A percentile compares a stretch with the other conserved stretches of the same genome.
Conservation (phyloP, 1,140 invertebrate species). For the Sycophaga agraensis region DNA sequence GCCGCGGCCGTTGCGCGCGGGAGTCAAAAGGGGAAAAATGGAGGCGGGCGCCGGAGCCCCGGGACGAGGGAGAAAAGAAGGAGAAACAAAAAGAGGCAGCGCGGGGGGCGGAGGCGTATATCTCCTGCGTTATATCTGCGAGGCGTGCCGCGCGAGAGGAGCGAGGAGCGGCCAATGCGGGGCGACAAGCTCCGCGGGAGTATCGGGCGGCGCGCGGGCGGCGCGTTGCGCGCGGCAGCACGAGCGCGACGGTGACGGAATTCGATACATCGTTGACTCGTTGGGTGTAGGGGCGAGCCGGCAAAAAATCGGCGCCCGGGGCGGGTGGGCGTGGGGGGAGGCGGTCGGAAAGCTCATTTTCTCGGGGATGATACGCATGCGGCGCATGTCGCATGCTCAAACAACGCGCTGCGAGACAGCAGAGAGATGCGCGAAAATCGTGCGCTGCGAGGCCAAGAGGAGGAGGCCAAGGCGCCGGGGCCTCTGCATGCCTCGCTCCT, state of each 20-base stretch:
- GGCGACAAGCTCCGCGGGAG: too few species aligned
- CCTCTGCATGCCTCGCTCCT: not conserved
- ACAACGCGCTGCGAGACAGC: not conserved
- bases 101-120: too few species aligned
- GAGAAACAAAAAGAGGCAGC: too few species aligned
- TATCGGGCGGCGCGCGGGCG: not conserved
- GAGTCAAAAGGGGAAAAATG: too few species aligned
- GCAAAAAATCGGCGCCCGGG: not conserved
- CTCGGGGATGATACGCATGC: slow-evolving; percentile 19
- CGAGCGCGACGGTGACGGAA: not conserved
- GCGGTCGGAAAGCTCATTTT: slow-evolving; percentile 50
- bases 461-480: not conserved
- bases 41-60: too few species aligned
- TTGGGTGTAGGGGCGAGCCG: not conserved
- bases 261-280: slow-evolving; percentile 3
- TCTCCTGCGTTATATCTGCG: too few species aligned
- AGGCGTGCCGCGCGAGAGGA: too few species aligned
- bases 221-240: not conserved
- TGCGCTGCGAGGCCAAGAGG: not conserved
- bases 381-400: slow-evolving; percentile 8
- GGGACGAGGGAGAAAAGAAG: too few species aligned
- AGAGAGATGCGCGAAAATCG: slow-evolving; percentile 1
- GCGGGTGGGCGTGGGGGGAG: slow-evolving; percentile 5
- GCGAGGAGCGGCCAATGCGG: too few species aligned
- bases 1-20: too few species aligned